Percentiles rank a stretch among this genome's conserved stretches.
These are phyloP conservation scores for Phenganax stokvisi DNA, from an alignment of 92 coral and sea anemone species.

Conservation along the genomic window DNA sequence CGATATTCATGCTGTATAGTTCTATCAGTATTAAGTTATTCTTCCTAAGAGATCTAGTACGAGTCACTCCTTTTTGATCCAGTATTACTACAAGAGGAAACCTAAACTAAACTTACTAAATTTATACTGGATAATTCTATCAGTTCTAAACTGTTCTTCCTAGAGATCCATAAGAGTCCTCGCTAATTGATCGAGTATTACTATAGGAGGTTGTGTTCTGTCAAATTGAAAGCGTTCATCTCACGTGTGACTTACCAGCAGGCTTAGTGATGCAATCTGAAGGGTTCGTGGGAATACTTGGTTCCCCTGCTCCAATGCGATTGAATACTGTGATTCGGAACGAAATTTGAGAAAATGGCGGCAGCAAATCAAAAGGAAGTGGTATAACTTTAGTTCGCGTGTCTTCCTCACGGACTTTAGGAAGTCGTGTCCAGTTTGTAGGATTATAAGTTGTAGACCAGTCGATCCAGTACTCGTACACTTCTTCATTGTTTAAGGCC, in stretches of 20 bases:
- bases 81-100: no score
- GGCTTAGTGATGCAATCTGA: slow-evolving; percentile 14
- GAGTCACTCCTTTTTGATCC: no score
- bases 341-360: slow-evolving; percentile 35
- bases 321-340: slow-evolving; percentile 22
- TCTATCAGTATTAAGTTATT: not conserved
- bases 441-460: slow-evolving; percentile 20
- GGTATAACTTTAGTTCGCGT: not conserved
- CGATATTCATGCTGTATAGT: not conserved
- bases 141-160: no score
- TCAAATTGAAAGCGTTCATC: no score
- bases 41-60: not conserved
- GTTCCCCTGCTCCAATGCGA: slow-evolving; percentile 8
- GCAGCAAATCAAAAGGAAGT: slow-evolving; percentile 5
- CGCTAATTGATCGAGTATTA: no score
- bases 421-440: slow-evolving; percentile 4
- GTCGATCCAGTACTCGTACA: slow-evolving; percentile 10
- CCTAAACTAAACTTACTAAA: no score
- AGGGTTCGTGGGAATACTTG: slow-evolving; percentile 24
- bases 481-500: slow-evolving; percentile 29
- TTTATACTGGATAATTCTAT: no score
- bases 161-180: no score
- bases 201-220: no score
- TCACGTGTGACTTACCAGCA: slow-evolving; percentile 4
- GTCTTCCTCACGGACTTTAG: slow-evolving; percentile 5